A percentile compares a stretch with the other conserved stretches of the same genome.
Conservation (phyloP, 2,888 invertebrate species). For the Dermolepida albohirtum region DNA sequence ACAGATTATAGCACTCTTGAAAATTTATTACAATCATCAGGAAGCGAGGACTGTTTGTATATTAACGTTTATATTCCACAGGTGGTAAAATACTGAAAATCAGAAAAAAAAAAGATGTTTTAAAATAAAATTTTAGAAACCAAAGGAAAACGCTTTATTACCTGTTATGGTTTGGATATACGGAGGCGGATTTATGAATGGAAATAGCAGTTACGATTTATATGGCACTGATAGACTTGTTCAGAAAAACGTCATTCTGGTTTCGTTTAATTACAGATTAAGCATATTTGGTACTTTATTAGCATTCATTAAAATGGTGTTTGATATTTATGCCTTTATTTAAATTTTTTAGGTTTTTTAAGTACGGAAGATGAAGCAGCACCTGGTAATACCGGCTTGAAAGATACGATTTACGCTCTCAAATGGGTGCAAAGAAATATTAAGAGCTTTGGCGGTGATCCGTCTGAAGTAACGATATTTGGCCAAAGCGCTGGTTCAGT, state of each 20-base stretch:
- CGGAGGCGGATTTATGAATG: slow-evolving; percentile 54
- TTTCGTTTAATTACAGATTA: slow-evolving; percentile 56
- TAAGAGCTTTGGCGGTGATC: slow-evolving; percentile 39
- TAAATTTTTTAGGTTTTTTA: slow-evolving; percentile 25
- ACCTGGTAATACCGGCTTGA: slow-evolving; percentile 37
- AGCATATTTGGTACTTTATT: slow-evolving; percentile 54
- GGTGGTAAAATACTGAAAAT: slow-evolving; percentile 38
- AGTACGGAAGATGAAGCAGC: slow-evolving; percentile 32
- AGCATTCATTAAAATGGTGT: too few relatives aligned
- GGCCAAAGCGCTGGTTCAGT: slow-evolving; percentile 39
- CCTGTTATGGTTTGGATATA: slow-evolving; percentile 59
- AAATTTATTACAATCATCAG: slow-evolving; percentile 26
- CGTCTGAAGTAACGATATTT: slow-evolving; percentile 32
- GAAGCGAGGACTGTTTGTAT: slow-evolving; percentile 55
- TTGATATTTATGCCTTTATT: background rate
- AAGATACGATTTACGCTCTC: slow-evolving; percentile 34
- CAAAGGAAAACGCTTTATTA: slow-evolving; percentile 27
- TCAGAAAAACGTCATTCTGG: slow-evolving; percentile 54
- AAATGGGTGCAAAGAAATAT: slow-evolving; percentile 38
- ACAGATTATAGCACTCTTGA: slow-evolving; percentile 37
- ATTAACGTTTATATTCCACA: slow-evolving; percentile 56
- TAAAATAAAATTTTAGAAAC: background rate
- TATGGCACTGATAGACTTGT: slow-evolving; percentile 56
- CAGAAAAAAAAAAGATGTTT: background rate
- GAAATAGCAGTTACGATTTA: slow-evolving; percentile 50